Conservation (phyloP, 2,888 invertebrate genomes). For the Marasmarcha lunaedactyla region DNA sequence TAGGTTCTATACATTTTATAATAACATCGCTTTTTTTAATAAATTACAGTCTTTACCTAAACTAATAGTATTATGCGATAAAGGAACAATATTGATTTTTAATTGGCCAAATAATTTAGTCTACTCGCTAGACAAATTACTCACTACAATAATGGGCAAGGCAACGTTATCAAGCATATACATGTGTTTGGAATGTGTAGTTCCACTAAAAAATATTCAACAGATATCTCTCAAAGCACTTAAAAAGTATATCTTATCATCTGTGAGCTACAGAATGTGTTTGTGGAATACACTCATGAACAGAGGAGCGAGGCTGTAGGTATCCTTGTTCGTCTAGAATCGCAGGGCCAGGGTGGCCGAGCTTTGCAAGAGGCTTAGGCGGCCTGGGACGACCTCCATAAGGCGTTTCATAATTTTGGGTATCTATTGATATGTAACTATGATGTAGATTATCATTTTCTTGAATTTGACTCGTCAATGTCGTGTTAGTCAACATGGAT, state of each 20-base stretch:
- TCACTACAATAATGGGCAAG: constrained; percentile 43
- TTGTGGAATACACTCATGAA: constrained; percentile 63
- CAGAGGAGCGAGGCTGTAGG: constrained; percentile 62
- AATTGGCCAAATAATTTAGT: not conserved
- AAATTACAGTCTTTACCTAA: not conserved
- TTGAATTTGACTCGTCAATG: constrained; percentile 73
- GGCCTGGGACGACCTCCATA: constrained; percentile 57
- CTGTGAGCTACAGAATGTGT: constrained; percentile 58
- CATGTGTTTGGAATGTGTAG: constrained; percentile 62
- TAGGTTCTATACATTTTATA: not conserved
- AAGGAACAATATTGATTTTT: constrained; percentile 30
- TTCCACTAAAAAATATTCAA: constrained; percentile 41
- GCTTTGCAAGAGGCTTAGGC: constrained; percentile 56
- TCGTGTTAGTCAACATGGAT: constrained; percentile 72
- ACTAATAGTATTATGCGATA: not conserved
- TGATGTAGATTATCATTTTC: constrained; percentile 75
- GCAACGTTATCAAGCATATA: constrained; percentile 48
- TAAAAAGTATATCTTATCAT: constrained; percentile 47
- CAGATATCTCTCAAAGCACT: constrained; percentile 46
- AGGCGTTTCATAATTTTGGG: constrained; percentile 64
- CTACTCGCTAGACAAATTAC: constrained; percentile 23
- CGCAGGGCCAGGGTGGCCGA: constrained; percentile 50
- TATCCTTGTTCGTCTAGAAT: constrained; percentile 66
- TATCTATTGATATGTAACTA: constrained; percentile 76
- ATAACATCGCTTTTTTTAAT: not conserved